Conservation (phyloP, 92 coral and sea anemone genomes). For the Heliopora coerulea region DNA sequence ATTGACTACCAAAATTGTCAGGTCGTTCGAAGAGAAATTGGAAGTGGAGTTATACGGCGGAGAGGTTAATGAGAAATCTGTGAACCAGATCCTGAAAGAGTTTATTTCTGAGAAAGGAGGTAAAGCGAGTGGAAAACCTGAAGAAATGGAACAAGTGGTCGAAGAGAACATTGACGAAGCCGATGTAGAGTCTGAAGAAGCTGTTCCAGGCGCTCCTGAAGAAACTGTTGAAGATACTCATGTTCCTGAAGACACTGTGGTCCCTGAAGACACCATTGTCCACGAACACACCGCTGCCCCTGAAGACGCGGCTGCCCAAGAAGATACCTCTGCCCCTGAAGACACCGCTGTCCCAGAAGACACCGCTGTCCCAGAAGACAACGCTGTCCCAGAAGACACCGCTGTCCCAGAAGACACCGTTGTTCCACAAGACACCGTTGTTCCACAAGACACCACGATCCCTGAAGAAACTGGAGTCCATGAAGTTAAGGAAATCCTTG, state of each 20-base stretch:
- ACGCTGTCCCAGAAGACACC: neutral
- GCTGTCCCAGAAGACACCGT: neutral
- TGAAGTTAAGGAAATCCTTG: neutral
- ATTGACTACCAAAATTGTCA: neutral
- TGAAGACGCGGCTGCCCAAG: neutral
- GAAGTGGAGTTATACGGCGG: neutral
- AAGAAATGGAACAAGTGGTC: too few species aligned
- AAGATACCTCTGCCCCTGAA: neutral
- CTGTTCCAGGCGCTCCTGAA: neutral
- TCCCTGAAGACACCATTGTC: neutral
- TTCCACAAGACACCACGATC: neutral
- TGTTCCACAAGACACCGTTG: neutral
- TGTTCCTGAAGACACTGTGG: neutral
- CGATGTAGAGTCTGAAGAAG: too few species aligned
- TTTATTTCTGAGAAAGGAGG: neutral
- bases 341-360: neutral
- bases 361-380: constrained; percentile 3
- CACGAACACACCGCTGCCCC: neutral
- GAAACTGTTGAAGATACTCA: neutral
- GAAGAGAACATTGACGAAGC: too few species aligned
- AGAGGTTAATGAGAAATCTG: neutral
- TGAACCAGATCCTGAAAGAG: neutral
- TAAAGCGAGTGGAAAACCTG: neutral
- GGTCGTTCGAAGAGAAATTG: neutral
- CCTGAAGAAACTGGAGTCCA: neutral